Evolutionary conservation across 2,113 vertebrate genomes (phyloP).

Genomic region (Morone saxatilis): DNA sequence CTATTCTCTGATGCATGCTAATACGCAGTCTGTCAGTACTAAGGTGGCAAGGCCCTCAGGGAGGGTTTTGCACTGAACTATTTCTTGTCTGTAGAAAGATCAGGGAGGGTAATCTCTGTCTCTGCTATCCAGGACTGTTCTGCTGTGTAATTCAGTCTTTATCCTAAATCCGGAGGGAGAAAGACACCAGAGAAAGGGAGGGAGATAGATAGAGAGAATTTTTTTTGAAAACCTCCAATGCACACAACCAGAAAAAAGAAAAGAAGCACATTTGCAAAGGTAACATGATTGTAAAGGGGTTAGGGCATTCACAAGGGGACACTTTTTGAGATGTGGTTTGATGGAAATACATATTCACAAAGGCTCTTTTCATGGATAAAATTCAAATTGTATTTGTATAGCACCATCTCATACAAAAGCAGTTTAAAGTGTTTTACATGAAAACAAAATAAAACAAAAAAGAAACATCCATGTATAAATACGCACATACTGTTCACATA

Average conservation of each 20-base stretch:
- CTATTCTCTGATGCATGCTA: constrained; percentile 70
- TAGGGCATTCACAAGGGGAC: not conserved
- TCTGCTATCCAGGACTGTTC: constrained; percentile 75
- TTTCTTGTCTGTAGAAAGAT: constrained; percentile 80
- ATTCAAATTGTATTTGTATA: no score
- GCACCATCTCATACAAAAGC: no score
- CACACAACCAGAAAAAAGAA: constrained; percentile 6
- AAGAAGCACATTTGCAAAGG: constrained; percentile 18
- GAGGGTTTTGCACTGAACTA: constrained; percentile 71
- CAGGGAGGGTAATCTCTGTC: constrained; percentile 77
- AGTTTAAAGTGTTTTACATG: no score
- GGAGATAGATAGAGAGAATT: constrained; percentile 9
- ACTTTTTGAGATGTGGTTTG: not conserved
- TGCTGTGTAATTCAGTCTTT: constrained; percentile 76
- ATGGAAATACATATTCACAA: constrained; percentile 21
- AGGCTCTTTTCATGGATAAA: not conserved
- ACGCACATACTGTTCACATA: no score
- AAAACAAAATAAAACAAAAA: no score
- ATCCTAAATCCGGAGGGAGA: constrained; percentile 70
- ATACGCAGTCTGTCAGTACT: constrained; percentile 70
- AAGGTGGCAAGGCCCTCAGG: constrained; percentile 72
- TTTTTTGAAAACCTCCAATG: constrained; percentile 41
- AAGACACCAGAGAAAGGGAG: constrained; percentile 28
- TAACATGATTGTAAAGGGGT: constrained; percentile 26
- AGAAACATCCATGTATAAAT: no score